Percentiles rank a stretch among this genome's conserved stretches.
These are phyloP conservation scores for Solenopsis fugax DNA, from an alignment of 1,140 invertebrate species.

Conservation along the genomic window DNA sequence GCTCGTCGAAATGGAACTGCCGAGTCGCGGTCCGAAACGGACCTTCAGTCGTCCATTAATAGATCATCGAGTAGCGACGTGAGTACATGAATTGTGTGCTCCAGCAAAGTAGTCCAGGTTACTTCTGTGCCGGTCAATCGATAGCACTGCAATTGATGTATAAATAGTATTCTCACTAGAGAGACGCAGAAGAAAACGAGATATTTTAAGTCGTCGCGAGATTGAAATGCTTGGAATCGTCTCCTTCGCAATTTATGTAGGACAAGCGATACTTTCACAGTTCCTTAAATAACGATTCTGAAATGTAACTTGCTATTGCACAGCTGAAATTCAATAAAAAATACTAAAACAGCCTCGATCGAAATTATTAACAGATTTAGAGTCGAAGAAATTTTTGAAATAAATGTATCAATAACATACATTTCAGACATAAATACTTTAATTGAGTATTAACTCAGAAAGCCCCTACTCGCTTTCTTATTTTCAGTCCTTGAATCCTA, in stretches of 20 bases:
- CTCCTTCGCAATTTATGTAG: background rate
- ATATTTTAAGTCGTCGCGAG: conserved; percentile 10
- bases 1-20: conserved; percentile 41
- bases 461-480: too few relatives aligned
- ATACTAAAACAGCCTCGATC: background rate
- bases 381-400: background rate
- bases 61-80: conserved; percentile 14
- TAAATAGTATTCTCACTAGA: conserved; percentile 22
- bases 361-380: background rate
- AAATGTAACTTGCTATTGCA: background rate
- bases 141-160: conserved; percentile 32
- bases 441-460: too few relatives aligned
- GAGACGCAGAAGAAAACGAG: conserved; percentile 6
- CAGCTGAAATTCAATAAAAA: background rate
- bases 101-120: conserved; percentile 34
- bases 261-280: conserved; percentile 1
- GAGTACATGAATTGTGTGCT: conserved; percentile 1
- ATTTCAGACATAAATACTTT: background rate
- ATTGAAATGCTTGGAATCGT: background rate
- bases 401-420: background rate
- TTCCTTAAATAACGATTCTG: conserved; percentile 21
- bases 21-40: conserved; percentile 31
- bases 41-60: conserved; percentile 59
- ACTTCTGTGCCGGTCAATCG: conserved; percentile 50
- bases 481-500: too few relatives aligned